phyloP scores from a whole-genome alignment of 1,140 invertebrate genomes.

The Drosophila saltans region DNA sequence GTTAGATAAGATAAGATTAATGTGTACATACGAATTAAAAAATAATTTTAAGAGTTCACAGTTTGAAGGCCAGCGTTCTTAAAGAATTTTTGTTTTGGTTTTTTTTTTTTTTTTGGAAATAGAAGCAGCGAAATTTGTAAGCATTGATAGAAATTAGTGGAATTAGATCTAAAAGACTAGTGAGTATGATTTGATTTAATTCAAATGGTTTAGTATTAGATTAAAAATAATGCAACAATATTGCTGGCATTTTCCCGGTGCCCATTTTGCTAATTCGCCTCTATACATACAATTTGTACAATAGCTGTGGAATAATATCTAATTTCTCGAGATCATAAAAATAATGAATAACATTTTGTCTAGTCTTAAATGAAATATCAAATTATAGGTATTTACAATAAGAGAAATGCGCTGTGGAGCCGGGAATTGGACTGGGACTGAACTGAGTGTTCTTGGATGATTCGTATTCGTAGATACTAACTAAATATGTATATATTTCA shows the following conservation, averaged over 20 bases:
- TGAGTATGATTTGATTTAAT: conserved; percentile 5
- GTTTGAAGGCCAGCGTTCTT: conserved; percentile 7
- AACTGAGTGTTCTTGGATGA: neutral
- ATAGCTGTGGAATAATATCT: too few species aligned
- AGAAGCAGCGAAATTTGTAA: conserved; percentile 6
- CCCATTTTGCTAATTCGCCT: neutral
- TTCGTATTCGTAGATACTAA: neutral
- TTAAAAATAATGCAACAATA: neutral
- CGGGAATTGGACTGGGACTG: too few species aligned
- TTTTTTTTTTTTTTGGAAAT: neutral
- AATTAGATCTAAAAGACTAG: conserved; percentile 11
- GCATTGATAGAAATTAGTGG: conserved; percentile 8
- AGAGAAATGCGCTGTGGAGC: neutral
- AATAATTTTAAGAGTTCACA: neutral
- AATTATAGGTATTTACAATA: conserved; percentile 2
- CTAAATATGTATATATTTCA: neutral
- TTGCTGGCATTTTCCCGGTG: neutral
- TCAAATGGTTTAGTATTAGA: neutral
- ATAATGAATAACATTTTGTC: neutral
- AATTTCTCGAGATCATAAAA: neutral
- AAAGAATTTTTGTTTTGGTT: neutral
- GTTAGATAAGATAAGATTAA: too few species aligned
- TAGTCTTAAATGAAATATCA: conserved; percentile 1
- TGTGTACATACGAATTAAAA: too few species aligned
- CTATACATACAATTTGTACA: neutral